Evolutionary conservation across 2,797 vertebrate genomes (phyloP).

Genomic region (Cygnus olor): DNA sequence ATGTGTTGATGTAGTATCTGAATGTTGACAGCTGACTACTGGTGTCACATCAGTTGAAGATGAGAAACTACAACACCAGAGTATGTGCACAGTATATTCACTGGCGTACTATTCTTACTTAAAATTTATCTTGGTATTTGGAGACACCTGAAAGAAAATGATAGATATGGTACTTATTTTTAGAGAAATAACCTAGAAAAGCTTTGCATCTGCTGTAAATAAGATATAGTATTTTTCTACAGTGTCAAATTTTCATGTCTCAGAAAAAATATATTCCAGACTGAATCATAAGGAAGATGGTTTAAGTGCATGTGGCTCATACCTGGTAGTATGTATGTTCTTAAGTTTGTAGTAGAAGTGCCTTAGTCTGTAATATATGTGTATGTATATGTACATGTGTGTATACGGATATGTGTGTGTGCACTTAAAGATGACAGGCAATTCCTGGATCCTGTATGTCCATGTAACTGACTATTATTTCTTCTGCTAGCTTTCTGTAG

Average conservation of each 20-base stretch:
- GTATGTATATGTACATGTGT: neutral
- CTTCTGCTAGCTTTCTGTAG: neutral
- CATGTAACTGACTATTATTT: neutral
- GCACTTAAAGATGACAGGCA: neutral
- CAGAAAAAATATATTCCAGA: neutral
- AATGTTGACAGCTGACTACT: neutral
- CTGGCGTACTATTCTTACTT: neutral
- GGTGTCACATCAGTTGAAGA: neutral
- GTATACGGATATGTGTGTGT: neutral
- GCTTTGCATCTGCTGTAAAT: neutral
- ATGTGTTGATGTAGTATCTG: slow-evolving; percentile 1
- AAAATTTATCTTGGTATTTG: neutral
- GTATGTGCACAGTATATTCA: neutral
- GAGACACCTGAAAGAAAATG: neutral
- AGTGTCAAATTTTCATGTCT: neutral
- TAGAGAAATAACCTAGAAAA: neutral
- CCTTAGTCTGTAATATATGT: neutral
- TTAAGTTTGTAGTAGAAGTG: neutral
- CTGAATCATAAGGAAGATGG: neutral
- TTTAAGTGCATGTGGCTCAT: neutral
- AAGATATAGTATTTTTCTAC: neutral
- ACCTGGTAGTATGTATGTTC: too few species aligned
- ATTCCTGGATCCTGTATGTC: neutral
- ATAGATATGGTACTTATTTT: neutral
- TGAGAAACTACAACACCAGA: slow-evolving; percentile 8